phyloP scores from a whole-genome alignment of 2,888 invertebrate species.

The Conops quadrifasciatus region DNA sequence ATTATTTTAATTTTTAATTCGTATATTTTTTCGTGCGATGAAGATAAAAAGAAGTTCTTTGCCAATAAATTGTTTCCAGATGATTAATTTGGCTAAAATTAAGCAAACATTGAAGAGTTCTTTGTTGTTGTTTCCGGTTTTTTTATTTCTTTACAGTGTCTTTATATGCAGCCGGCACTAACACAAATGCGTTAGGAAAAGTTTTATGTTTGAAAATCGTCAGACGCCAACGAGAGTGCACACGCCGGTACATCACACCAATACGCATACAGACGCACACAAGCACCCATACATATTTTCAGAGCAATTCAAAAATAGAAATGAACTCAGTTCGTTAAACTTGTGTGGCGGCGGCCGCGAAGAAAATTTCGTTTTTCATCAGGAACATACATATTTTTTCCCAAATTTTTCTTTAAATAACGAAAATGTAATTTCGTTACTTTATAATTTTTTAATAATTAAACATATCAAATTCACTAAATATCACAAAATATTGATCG shows the following conservation, averaged over 20 bases:
- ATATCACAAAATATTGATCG: too few relatives aligned
- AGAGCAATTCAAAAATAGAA: constrained; percentile 62
- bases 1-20: too few relatives aligned
- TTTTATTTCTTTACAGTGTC: neutral
- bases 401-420: neutral
- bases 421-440: neutral
- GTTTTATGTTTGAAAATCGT: neutral
- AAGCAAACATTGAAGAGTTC: neutral
- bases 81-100: neutral
- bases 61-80: too few relatives aligned
- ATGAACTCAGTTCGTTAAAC: constrained; percentile 67
- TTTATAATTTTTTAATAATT: too few relatives aligned
- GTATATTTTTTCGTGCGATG: too few relatives aligned
- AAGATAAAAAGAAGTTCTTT: too few relatives aligned
- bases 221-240: neutral
- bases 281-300: constrained; percentile 34
- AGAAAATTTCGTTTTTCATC: constrained; percentile 20
- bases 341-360: constrained; percentile 48
- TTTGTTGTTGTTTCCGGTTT: neutral
- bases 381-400: too few relatives aligned
- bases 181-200: constrained; percentile 1
- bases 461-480: too few relatives aligned
- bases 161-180: constrained; percentile 17
- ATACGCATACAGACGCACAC: constrained; percentile 7
- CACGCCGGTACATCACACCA: neutral